phyloP scores from a whole-genome alignment of 2,113 vertebrate species.

The Anser brachyrhynchus region DNA sequence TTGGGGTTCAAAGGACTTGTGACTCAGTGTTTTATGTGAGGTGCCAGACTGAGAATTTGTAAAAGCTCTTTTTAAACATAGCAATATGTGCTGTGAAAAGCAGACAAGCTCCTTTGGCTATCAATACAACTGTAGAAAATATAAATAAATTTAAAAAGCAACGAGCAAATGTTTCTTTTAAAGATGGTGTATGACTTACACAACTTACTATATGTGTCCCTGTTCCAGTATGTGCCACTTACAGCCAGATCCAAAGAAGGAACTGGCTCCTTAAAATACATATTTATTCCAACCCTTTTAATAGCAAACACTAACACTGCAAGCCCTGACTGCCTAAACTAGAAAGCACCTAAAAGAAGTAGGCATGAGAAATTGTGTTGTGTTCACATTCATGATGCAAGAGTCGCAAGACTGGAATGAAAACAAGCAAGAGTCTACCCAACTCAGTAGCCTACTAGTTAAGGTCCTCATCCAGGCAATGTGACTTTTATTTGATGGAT shows the following conservation, averaged over 20 bases:
- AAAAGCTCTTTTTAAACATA: not conserved
- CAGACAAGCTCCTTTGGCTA: not conserved
- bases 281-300: not conserved
- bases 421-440: not conserved
- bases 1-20: not conserved
- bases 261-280: not conserved
- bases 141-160: not conserved
- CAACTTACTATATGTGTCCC: not conserved
- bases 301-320: accelerated
- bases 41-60: constrained; percentile 11
- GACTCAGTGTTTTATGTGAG: constrained; percentile 38
- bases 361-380: not conserved
- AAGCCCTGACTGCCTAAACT: not conserved
- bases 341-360: not conserved
- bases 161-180: not conserved
- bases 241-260: not conserved
- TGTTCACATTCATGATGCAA: accelerated
- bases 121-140: not conserved
- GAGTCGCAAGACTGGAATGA: not conserved
- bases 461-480: not conserved
- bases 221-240: accelerated
- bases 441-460: not conserved
- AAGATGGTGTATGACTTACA: not conserved
- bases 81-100: constrained; percentile 39
- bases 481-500: not conserved